Percentiles rank a stretch among this genome's conserved stretches.
Evolutionary conservation across 2,797 vertebrate species (phyloP).

Genomic region (Ammospiza maritima): DNA sequence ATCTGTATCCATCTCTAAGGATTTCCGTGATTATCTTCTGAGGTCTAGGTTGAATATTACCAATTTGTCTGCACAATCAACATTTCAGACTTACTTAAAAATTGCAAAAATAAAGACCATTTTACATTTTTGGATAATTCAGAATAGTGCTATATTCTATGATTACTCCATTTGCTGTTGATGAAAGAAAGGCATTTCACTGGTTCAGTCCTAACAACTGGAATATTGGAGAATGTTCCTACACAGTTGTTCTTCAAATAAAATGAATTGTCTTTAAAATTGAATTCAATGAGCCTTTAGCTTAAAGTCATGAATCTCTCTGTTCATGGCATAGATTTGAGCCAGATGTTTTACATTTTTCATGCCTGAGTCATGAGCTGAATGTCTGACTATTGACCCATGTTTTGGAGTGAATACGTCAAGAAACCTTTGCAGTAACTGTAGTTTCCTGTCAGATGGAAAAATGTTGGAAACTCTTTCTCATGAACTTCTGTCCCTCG

Average conservation of each 20-base stretch:
- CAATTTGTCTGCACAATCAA: background rate
- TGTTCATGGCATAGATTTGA: background rate
- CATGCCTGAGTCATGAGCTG: constrained; percentile 33
- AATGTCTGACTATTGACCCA: constrained; percentile 20
- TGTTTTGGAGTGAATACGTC: background rate
- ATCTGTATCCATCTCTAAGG: background rate
- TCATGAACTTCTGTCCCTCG: constrained; percentile 26
- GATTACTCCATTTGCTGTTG: background rate
- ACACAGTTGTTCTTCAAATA: background rate
- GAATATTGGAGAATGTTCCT: background rate
- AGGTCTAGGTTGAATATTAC: background rate
- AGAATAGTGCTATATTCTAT: background rate
- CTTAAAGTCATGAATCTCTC: background rate
- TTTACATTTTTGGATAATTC: background rate
- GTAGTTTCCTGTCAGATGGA: constrained; percentile 53
- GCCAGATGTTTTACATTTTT: constrained; percentile 55
- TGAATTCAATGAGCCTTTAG: background rate
- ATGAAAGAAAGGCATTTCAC: background rate
- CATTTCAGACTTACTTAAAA: background rate
- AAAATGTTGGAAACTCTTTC: constrained; percentile 50
- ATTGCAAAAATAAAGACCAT: background rate
- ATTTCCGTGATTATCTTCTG: background rate
- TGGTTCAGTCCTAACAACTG: background rate
- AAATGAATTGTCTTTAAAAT: background rate
- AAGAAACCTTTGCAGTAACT: constrained; percentile 35